Base-by-base conservation (phyloP, 2,113 vertebrate species). In the Condylura cristata region DNA sequence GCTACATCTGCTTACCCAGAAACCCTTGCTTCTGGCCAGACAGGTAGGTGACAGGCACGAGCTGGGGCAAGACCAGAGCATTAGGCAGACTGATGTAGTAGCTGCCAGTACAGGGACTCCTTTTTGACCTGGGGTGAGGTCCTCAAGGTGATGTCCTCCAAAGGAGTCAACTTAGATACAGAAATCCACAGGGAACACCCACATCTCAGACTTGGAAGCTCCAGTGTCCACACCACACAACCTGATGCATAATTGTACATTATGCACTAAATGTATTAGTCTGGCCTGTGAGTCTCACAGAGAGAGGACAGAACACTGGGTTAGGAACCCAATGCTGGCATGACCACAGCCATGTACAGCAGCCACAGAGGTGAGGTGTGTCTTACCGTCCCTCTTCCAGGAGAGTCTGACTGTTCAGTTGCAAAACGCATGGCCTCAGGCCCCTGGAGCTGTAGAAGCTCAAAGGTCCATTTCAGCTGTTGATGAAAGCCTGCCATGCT, bases 1-100 rank as follows among this genome's bases (percentile, higher is more conserved):
- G 44, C 1, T 68, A 22, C 18, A 89, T 51, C 61, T 74, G 24
- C 46, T 86, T 41, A 28, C 70, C 79, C 92, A 91, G 46, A 89
- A 83, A 76, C 51, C 53, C 89, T 74, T 58, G 34, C 12, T 82
- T 91, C 86, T 93, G 13, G 89, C n/a, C 48, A 86, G 81, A 60
- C 0, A 51, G 6, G 17, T 37, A 22, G 28, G 28, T 56, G 44
- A 24, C 24, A 56, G 75, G 37, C 22, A 58, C 14, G 14, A 48
- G 24, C 48, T 53, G 17, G 26, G 51, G 24, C 26, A 8, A 3
- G 11, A 8, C 41, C 44, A 44, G 37, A 80, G 58, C 78, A 86
- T 37, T 28, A 46, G 16, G 30, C 34, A 72, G 79, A 56, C 30
- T 30, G 65, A 3, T 66, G 44, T 34, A 34, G 4, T 82, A 83